A percentile compares a stretch with the other conserved stretches of the same genome.
These are phyloP conservation scores for Dusona sp. DNA, from an alignment of 2,888 invertebrate genomes.

Conservation along the genomic window DNA sequence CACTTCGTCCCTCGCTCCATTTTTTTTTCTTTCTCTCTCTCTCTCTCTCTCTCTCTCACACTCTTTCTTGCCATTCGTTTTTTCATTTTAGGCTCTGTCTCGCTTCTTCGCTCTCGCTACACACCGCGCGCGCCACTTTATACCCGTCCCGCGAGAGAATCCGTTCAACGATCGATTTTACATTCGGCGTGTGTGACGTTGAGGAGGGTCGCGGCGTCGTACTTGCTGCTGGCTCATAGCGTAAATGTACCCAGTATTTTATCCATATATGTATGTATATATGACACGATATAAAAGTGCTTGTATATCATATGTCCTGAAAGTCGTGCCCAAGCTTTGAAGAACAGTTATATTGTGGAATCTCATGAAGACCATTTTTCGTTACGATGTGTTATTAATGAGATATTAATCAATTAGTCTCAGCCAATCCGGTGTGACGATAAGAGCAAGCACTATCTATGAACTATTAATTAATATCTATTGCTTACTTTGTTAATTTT, in stretches of 20 bases:
- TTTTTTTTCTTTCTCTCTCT: neutral
- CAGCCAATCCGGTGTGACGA: too few relatives aligned
- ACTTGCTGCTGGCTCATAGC: constrained; percentile 48
- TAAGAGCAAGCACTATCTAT: too few relatives aligned
- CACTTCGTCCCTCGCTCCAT: neutral
- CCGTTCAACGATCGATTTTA: constrained; percentile 73
- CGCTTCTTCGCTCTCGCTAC: constrained; percentile 31
- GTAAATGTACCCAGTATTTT: constrained; percentile 47
- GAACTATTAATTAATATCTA: too few relatives aligned
- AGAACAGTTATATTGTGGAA: neutral
- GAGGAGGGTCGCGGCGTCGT: constrained; percentile 79
- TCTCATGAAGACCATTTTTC: neutral
- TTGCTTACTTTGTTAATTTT: too few relatives aligned
- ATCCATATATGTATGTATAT: constrained; percentile 9
- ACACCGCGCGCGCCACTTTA: constrained; percentile 57
- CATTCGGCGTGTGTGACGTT: constrained; percentile 74
- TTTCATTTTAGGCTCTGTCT: constrained; percentile 34
- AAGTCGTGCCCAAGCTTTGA: neutral
- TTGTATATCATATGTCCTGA: neutral
- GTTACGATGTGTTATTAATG: too few relatives aligned
- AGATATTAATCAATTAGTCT: too few relatives aligned
- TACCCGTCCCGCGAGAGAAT: constrained; percentile 69
- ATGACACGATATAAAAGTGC: neutral
- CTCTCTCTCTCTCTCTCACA: constrained; percentile 8
- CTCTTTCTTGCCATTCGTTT: constrained; percentile 5